Conservation (phyloP, 2,888 invertebrate genomes). For the Lymantria dispar region DNA sequence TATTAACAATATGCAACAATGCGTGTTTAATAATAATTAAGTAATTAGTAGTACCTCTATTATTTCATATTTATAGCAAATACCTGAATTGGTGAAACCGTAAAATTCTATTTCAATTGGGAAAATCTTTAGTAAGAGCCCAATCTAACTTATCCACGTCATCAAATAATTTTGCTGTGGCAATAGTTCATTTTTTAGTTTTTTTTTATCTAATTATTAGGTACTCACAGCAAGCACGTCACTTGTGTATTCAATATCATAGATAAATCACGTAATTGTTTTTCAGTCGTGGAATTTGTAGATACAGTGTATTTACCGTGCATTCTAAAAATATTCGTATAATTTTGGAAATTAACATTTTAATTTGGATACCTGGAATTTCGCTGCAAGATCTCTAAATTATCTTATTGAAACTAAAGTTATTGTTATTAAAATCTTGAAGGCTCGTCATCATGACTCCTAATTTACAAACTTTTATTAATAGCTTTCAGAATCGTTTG, state of each 20-base stretch:
- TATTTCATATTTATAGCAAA: no score
- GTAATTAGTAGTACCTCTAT: no score
- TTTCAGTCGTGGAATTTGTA: neutral
- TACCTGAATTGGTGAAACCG: no score
- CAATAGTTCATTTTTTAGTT: no score
- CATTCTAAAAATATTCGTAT: neutral
- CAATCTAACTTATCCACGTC: no score
- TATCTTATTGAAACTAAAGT: neutral
- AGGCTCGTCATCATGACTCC: constrained; percentile 78
- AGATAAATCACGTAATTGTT: neutral
- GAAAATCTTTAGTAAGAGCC: no score
- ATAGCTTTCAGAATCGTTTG: constrained; percentile 87
- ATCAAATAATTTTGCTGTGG: no score
- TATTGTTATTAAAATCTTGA: constrained; percentile 6
- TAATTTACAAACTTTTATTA: constrained; percentile 84
- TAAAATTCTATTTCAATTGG: no score
- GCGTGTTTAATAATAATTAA: no score
- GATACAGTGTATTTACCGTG: neutral
- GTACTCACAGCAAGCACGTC: no score
- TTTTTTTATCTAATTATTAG: no score
- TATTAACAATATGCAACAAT: no score
- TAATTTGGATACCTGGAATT: neutral
- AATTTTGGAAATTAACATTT: neutral
- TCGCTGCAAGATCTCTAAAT: neutral
- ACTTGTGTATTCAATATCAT: neutral